Base-by-base conservation (phyloP, 2,797 vertebrate genomes). In the Brachyrhaphis roseni region DNA sequence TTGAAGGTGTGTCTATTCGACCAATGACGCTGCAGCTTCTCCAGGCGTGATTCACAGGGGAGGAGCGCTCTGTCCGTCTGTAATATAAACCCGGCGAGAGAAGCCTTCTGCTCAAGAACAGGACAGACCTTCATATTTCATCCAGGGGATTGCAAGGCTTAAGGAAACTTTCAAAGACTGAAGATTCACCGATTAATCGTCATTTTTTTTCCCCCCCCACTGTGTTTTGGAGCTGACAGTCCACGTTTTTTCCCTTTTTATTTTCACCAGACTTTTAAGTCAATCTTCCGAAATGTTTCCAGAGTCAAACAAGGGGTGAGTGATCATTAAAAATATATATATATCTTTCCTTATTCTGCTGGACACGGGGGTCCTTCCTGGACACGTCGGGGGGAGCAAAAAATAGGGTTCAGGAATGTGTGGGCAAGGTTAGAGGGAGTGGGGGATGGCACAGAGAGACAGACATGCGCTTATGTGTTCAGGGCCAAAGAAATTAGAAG, bases 271-370 rank as follows among this genome's bases (percentile, higher is more conserved):
- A 51, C 18, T 3, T 11, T 34, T 34, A 45, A 23, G 41, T 72
- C 26, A 13, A 78, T 12, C 74, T 57, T n/a, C n/a, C 1, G 39
- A 13, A 3, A 96, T 96, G 95, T 93, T 92, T 91, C 93, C 95
- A 73, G 94, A 96, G 8, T 78, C 75, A 49, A 91, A 80, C 74
- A 93, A 88, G 74, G 86, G 94, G 95, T 96, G 83, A 95, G 94
- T 89, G 13, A 7, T 77, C 13, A 66, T 72, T 66, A 80, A 28
- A 43, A 3, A 41, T 7, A 41, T 7, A 41, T 1, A 41, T 7
- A 6, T 4, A 74, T 11, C 77, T 31, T 64, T 75, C 20, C 45
- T 53, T 64, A 26, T 45, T 78, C 53, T 20, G 57, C 39, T 4
- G 78, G 59, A 8, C 88, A 84, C 84, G 45, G 80, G 87, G 31